Base-by-base conservation (phyloP, 2,888 invertebrate genomes). In the Gasteruption jaculator region DNA sequence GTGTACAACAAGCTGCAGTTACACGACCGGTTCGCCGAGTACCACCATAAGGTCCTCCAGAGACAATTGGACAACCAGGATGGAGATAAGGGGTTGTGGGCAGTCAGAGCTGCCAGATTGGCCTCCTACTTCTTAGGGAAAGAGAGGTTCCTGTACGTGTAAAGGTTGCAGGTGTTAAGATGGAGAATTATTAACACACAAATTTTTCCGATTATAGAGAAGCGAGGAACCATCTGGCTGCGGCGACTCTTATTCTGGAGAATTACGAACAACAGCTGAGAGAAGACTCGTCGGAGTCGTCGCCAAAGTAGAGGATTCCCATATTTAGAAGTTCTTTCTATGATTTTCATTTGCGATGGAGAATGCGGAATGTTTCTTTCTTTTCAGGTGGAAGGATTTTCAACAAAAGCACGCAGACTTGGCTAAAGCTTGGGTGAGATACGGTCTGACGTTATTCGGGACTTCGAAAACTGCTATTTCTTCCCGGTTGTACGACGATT, bases 181-280 rank as follows among this genome's bases (percentile, higher is more conserved):
- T 15, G 25, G 25, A 36, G 34, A 14, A 34, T 26, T 25, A 30
- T n/a, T 7, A n/a, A 42, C 6, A 10, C 10, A 32, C 18, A 24
- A n/a, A 15, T 11, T 3, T 33, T n/a, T n/a, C n/a, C n/a, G n/a
- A n/a, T 44, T 63, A 70, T 11, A 68, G 63, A 11, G 73, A 75
- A 49, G 80, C 82, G 3, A 71, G 83, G 25, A 82, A 85, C 63
- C 83, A 85, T 62, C 71, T 86, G 43, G 78, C 78, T 52, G 80
- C 81, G 25, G 78, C 82, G 1, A 75, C 76, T 54, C 71, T 74
- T 46, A 74, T 82, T 6, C 60, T 82, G 26, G 70, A 75, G 39
- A 75, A 76, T 5, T 74, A 79, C 51, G 79, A 79, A 56, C 73
- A 74, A 29, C 74, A 74, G 46, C 73, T 75, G 49, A 73, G 73